Conservation (phyloP, 2,113 vertebrate species). For the Rhinoptilus africanus region DNA sequence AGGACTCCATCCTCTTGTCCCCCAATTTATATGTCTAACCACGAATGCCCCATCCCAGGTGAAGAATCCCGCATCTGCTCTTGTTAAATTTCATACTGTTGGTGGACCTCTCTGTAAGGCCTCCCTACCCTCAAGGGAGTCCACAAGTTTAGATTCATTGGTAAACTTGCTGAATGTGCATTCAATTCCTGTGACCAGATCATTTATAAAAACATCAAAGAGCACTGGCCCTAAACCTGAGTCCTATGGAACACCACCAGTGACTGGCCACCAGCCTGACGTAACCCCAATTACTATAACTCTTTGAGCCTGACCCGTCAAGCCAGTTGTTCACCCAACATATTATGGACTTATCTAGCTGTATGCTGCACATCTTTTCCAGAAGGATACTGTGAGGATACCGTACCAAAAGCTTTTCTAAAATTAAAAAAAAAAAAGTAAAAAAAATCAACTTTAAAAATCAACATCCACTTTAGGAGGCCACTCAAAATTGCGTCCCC, state of each 20-base stretch:
- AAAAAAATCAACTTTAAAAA: not conserved
- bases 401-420: not conserved
- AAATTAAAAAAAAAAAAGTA: not conserved
- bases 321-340: rapidly evolving
- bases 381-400: not conserved
- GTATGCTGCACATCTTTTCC: not conserved
- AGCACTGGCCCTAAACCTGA: not conserved
- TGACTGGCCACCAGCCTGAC: not conserved
- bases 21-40: rapidly evolving
- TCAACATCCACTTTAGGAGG: not conserved
- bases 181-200: not conserved
- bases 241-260: not conserved
- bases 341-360: not conserved
- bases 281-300: not conserved
- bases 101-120: not conserved
- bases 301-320: not conserved
- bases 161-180: not conserved
- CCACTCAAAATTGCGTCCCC: not conserved
- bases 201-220: not conserved
- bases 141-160: not conserved
- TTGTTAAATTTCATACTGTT: not conserved
- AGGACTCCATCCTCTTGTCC: not conserved
- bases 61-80: not conserved
- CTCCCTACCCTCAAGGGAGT: not conserved
- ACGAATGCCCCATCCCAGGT: not conserved